phyloP scores from a whole-genome alignment of 2,113 vertebrate species.

The Danionella cerebrum region DNA sequence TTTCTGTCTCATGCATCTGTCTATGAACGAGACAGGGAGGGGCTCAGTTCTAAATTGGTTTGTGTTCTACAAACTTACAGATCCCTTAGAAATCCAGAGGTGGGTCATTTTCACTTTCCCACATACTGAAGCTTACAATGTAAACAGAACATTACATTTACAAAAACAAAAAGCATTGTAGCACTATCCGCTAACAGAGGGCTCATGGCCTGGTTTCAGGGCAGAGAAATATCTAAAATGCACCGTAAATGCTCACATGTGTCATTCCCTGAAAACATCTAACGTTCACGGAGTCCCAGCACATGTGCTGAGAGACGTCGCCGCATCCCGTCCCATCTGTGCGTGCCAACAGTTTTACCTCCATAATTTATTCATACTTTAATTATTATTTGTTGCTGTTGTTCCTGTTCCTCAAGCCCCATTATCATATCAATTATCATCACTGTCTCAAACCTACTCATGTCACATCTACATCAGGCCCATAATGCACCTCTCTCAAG shows the following conservation, averaged over 20 bases:
- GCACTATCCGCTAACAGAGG: too few species aligned
- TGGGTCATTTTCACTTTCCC: too few species aligned
- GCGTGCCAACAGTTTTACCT: slow-evolving; percentile 56
- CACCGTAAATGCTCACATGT: background rate
- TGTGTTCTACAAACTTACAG: slow-evolving; percentile 25
- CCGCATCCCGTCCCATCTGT: background rate
- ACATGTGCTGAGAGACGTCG: background rate
- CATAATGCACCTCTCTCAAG: slow-evolving; percentile 57
- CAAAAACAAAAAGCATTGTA: too few species aligned
- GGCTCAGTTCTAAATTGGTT: slow-evolving; percentile 55
- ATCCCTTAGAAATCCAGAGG: too few species aligned
- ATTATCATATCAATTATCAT: slow-evolving; percentile 71
- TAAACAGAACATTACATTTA: too few species aligned
- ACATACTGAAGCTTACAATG: too few species aligned
- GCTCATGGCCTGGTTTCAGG: background rate
- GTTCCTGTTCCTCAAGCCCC: slow-evolving; percentile 50
- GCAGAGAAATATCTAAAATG: background rate
- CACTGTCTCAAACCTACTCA: slow-evolving; percentile 63
- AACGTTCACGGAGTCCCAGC: background rate
- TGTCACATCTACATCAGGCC: slow-evolving; percentile 64
- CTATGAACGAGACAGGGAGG: slow-evolving; percentile 35
- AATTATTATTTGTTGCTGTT: slow-evolving; percentile 64
- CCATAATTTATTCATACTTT: slow-evolving; percentile 64
- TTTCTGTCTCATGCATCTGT: slow-evolving; percentile 69
- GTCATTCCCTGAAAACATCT: background rate